These are phyloP conservation scores for Agrochola litura DNA, from an alignment of 2,888 invertebrate species.

Conservation along the genomic window DNA sequence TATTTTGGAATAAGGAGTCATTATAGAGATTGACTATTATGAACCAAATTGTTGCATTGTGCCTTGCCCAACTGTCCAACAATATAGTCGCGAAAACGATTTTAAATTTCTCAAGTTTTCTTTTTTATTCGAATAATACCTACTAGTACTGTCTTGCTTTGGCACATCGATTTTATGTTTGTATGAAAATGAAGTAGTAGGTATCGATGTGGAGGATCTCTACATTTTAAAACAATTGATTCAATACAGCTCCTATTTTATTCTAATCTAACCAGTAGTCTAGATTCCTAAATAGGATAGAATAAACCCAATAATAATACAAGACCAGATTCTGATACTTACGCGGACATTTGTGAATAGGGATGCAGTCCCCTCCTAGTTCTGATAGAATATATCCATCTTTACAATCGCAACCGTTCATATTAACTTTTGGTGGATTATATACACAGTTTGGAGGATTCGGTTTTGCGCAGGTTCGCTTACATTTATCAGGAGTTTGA, in stretches of 20 bases:
- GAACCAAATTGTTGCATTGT: background rate
- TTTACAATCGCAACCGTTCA: conserved; percentile 57
- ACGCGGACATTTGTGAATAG: conserved; percentile 56
- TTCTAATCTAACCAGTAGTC: background rate
- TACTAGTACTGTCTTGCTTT: background rate
- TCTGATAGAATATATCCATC: conserved; percentile 52
- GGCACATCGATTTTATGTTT: background rate
- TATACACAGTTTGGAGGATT: conserved; percentile 53
- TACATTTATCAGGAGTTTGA: conserved; percentile 39
- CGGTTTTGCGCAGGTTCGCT: conserved; percentile 50
- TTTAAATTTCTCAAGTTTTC: background rate
- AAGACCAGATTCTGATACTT: conserved; percentile 23
- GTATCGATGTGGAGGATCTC: background rate
- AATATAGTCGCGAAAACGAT: no score
- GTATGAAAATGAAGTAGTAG: background rate
- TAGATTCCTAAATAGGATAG: background rate
- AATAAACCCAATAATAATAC: background rate
- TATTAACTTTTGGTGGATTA: conserved; percentile 44
- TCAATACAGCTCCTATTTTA: no score
- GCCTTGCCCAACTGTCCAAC: background rate
- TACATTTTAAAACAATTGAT: background rate
- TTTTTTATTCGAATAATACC: background rate
- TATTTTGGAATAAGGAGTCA: background rate
- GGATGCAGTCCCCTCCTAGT: conserved; percentile 49
- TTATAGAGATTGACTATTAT: background rate